Base-by-base conservation (phyloP, 2,113 vertebrate species). In the Diglossa brunneiventris region DNA sequence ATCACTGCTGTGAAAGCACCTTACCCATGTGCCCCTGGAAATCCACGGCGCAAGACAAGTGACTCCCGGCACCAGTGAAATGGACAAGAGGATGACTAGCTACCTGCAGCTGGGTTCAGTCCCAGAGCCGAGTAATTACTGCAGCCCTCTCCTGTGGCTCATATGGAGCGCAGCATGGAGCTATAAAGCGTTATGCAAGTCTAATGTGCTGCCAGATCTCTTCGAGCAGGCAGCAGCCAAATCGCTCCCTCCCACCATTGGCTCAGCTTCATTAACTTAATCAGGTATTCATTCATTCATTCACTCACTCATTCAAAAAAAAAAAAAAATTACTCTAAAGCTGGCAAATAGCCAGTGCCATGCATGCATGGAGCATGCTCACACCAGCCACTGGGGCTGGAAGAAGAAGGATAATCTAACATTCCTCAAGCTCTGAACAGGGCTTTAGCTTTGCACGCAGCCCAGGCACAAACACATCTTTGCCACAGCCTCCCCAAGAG, bases 201-300 rank as follows among this genome's bases (percentile, higher is more conserved):
- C 97, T 97, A 98, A 97, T 93, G 97, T 96, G 97, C 98, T 98
- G 98, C 98, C 98, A 98, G 98, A 97, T 98, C 97, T 97, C 97
- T 97, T 47, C 14, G 97, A 97, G 96, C 97, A 98, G 97, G 97
- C 96, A 92, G 98, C 97, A 98, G 98, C 97, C 96, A 96, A 96
- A 94, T 92, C 31, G 62, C 96, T 98, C 98, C 98, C 95, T 98
- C 97, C 98, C 97, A 97, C 94, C 95, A 97, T 96, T 97, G 89
- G 96, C 98, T 98, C 92, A 87, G 95, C 96, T 93, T 97, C 97
- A 98, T 98, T 98, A 98, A 98, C 97, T 98, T 98, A 97, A 99
- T 99, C 98, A 99, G 98, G 98, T 98, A 98, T 98, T 99, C 98
- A 99, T 98, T 99, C 98, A 98, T 98, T 98, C 96, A 98, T 97